Evolutionary conservation across 2,888 invertebrate species (phyloP).

Genomic region (Acanthopleura granulata): DNA sequence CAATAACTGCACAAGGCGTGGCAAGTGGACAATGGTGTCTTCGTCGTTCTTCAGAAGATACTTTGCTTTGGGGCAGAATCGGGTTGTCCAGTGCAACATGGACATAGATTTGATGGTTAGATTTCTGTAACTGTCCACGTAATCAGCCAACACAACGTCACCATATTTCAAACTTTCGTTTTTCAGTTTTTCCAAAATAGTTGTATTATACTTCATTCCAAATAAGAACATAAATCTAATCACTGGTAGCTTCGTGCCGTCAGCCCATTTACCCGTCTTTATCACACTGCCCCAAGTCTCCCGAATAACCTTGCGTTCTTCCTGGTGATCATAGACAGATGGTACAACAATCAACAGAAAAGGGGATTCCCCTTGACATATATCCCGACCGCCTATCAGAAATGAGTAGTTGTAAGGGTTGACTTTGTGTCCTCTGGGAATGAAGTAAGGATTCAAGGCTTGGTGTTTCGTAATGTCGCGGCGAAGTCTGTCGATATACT

Average conservation of each 20-base stretch:
- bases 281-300: conserved; percentile 33
- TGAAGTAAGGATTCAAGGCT: background rate
- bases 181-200: conserved; percentile 19
- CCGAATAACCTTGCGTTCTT: conserved; percentile 29
- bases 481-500: background rate
- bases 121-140: conserved; percentile 59
- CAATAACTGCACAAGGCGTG: conserved; percentile 56
- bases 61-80: conserved; percentile 48
- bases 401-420: conserved; percentile 6
- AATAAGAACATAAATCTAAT: conserved; percentile 30
- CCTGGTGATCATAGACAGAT: conserved; percentile 25
- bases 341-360: conserved; percentile 29
- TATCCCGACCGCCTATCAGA: background rate
- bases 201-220: conserved; percentile 20
- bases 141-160: conserved; percentile 38
- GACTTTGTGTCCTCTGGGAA: background rate
- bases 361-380: conserved; percentile 5
- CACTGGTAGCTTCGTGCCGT: background rate
- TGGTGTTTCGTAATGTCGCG: background rate
- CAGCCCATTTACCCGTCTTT: background rate
- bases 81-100: conserved; percentile 56
- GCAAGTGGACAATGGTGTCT: conserved; percentile 64
- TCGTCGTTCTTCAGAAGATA: conserved; percentile 64
- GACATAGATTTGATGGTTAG: conserved; percentile 62
- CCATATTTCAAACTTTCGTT: conserved; percentile 27